Base-by-base conservation (phyloP, 2,888 invertebrate genomes). In the Anthoptus insignis region DNA sequence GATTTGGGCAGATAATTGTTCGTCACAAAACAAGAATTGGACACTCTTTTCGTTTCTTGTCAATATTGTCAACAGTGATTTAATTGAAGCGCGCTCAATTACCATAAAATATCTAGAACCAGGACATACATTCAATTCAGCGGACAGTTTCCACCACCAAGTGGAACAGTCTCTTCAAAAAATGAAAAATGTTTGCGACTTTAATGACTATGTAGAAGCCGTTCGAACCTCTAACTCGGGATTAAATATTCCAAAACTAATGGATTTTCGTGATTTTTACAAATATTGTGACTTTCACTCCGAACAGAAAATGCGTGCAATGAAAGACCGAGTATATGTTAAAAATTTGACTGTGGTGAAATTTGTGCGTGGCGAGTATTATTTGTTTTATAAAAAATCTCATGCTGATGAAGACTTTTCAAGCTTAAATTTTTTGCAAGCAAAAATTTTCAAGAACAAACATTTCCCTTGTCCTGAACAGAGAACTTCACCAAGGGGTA, bases 11-110 rank as follows among this genome's bases (percentile, higher is more conserved):
- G 73, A 76, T 60, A 76, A 75, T 45, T 73, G 72, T 61, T 65
- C 63, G n/a, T 59, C 70, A 4, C 74, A 76, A 56, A 76, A 74
- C 57, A 73, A 74, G 67, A 74, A 74, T 61, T 76, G 73, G 70
- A 21, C 70, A 3, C 49, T 73, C 7, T 73, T 61, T 64, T 72
- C 65, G 6, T 54, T 73, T 53, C 58, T 74, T 0, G 59, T 74
- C 21, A 56, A 75, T 37, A 42, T 72, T 27, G 64, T 76, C 0
- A 75, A 75, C 59, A 69, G 69, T 50, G 60, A 69, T 32, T 50
- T 60, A n/a, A 71, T 72, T 56, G 37, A 64, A 34, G 66, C 68
- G 37, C 37, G 70, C 29, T 65, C 65, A 21, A 70, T 74, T 34
- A 63, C 16, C 72, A 73, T 5, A 75, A 27, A 27, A 7, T 27